Percentiles rank a stretch among this genome's conserved stretches.
Conservation (phyloP, 2,888 invertebrate genomes). For the Mellilla xanthometata region DNA sequence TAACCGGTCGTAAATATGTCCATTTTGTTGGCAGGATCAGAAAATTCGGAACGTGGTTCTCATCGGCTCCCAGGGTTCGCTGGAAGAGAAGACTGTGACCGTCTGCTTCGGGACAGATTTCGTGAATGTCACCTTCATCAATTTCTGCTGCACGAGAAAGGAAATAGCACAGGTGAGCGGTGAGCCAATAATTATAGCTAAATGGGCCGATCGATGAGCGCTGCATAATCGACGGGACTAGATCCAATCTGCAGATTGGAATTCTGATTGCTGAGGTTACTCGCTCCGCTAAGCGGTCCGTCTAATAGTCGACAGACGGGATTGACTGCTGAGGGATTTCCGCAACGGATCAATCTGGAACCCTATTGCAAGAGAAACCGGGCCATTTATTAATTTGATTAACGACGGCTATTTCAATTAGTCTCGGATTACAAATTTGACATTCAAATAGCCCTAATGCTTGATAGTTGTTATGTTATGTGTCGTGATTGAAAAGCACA, state of each 20-base stretch:
- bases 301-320: not conserved
- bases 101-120: slow-evolving; percentile 96
- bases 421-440: slow-evolving; percentile 1
- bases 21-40: slow-evolving; percentile 87
- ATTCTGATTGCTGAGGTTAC: slow-evolving; percentile 7
- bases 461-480: slow-evolving; percentile 31
- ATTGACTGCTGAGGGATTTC: not conserved
- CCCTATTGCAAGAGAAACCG: not conserved
- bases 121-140: slow-evolving; percentile 95
- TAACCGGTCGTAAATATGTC: slow-evolving; percentile 1
- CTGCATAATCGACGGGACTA: slow-evolving; percentile 27
- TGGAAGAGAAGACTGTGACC: slow-evolving; percentile 97
- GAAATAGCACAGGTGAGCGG: slow-evolving; percentile 91
- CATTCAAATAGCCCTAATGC: slow-evolving; percentile 1
- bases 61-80: slow-evolving; percentile 92
- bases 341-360: too few species aligned
- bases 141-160: slow-evolving; percentile 96
- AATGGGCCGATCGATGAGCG: slow-evolving; percentile 32
- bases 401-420: slow-evolving; percentile 2
- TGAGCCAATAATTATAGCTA: slow-evolving; percentile 19
- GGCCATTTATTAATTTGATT: slow-evolving; percentile 1
- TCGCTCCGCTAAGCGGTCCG: not conserved
- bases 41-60: slow-evolving; percentile 93
- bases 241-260: slow-evolving; percentile 17
- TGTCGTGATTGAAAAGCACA: slow-evolving; percentile 32